Evolutionary conservation across 2,888 invertebrate genomes (phyloP), one percentile per base, ranked within the genome.

Genomic region (Ganaspis brasiliensis): DNA sequence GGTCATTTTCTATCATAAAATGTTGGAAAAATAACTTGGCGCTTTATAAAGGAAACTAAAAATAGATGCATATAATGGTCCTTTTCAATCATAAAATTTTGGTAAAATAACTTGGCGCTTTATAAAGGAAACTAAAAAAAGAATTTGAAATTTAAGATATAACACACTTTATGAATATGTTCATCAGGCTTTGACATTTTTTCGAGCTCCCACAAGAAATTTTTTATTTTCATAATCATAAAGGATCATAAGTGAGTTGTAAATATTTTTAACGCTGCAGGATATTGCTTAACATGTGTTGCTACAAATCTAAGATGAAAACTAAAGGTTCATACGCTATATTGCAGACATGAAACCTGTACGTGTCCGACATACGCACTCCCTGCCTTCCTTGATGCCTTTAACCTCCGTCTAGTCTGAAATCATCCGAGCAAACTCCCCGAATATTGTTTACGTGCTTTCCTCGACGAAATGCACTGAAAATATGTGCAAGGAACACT

Each of bases 301-400:
- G 24, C 45, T n/a, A n/a, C 24, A 67, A 40, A 21, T 67, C 45
- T 26, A 24, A 40, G 24, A 67, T n/a, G 31, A 14, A 35, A 21
- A 2, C 26, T 16, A 71, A 77, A 59, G 71, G 73, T 59, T 24
- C 55, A 70, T 77, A 81, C 77, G 82, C 81, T 81, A 83, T 85
- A 85, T 83, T 83, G 82, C 77, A 77, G 80, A 81, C 81, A 83
- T 85, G 83, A 85, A 85, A 82, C 81, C 76, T 45, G 82, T 83
- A 85, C 85, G 85, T 85, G 85, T 82, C 76, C 82, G 77, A 83
- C 82, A 83, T 84, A 82, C 82, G 75, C 77, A 79, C 76, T 73
- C 74, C 77, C 75, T 74, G 76, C 73, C 31, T 12, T 45, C 76
- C 74, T 52, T 14, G 72, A 52, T 56, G 70, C 31, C 59, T 72